Percentiles rank a stretch among this genome's conserved stretches.
These are phyloP conservation scores for Hydrolagus colliei DNA, from an alignment of 2,797 vertebrate species.

Conservation along the genomic window DNA sequence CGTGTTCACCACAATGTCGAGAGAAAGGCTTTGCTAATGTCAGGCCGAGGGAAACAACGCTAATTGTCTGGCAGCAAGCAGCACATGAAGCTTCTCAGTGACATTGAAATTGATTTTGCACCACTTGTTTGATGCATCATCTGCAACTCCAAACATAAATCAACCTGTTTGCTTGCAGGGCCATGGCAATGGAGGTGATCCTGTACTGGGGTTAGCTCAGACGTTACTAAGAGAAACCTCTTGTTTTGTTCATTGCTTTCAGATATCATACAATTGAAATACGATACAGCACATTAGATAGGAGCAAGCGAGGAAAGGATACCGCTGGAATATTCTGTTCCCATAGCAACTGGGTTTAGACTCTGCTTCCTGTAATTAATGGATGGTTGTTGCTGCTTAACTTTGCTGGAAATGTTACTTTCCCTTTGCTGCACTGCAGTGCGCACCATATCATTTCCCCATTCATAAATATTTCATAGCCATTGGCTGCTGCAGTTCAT, in stretches of 20 bases:
- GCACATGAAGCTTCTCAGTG: background rate
- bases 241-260: background rate
- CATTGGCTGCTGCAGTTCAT: constrained; percentile 55
- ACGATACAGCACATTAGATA: background rate
- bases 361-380: constrained; percentile 68
- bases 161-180: background rate
- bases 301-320: background rate
- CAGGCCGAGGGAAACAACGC: background rate
- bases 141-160: background rate
- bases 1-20: constrained; percentile 44
- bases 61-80: constrained; percentile 17
- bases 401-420: constrained; percentile 58
- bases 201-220: constrained; percentile 40
- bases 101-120: constrained; percentile 46
- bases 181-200: background rate
- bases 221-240: background rate
- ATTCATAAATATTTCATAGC: constrained; percentile 76
- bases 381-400: constrained; percentile 61
- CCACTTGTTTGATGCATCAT: constrained; percentile 37
- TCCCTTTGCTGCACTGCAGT: constrained; percentile 61
- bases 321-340: constrained; percentile 19
- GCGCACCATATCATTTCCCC: constrained; percentile 58
- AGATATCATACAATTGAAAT: background rate
- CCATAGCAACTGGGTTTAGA: constrained; percentile 11
- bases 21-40: constrained; percentile 11